Base-by-base conservation (phyloP, 2,113 vertebrate genomes). In the Montifringilla adamsi region DNA sequence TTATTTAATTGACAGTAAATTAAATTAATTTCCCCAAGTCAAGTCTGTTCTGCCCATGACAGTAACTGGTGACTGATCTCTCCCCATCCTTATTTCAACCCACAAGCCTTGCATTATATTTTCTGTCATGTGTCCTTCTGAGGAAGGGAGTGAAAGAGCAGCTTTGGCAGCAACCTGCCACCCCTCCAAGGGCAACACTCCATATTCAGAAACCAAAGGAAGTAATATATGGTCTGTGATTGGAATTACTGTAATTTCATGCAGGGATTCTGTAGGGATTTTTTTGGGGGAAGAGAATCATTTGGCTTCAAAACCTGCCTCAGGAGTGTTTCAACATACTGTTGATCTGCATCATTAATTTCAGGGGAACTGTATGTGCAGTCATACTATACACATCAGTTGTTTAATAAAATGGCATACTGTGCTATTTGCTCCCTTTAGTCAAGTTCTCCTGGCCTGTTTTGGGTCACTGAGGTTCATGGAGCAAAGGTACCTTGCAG, bases 351-450 rank as follows among this genome's bases (percentile, higher is more conserved):
- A 82, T 39, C 24, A 26, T 46, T 63, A 88, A 84, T 59, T 86
- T 35, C 23, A 55, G 14, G 0, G 1, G 4, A 69, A 39, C 59
- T 16, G 13, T 63, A 26, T 24, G 17, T n/a, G 8, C 4, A 1
- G 35, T 70, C 15, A 19, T 58, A 49, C 41, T 52, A 46, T 2
- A 52, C 10, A 44, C 41, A 68, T 15, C 39, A 23, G 31, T 63
- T 68, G 27, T 83, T 85, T 81, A 46, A 73, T 10, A 8, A 78
- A 94, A 55, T 19, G 68, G 5, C 24, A 39, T 23, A 31, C 30
- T 47, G 4, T 66, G 37, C 20, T 55, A 11, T 66, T 73, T 77
- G 24, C 33, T 81, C 16, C 24, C 22, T 92, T 88, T 37, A 72
- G 41, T 28, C 31, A 76, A 55, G 58, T 83, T 60, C 44, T 91